These are phyloP conservation scores for Trematomus bernacchii DNA, from an alignment of 2,797 vertebrate species.

Conservation along the genomic window DNA sequence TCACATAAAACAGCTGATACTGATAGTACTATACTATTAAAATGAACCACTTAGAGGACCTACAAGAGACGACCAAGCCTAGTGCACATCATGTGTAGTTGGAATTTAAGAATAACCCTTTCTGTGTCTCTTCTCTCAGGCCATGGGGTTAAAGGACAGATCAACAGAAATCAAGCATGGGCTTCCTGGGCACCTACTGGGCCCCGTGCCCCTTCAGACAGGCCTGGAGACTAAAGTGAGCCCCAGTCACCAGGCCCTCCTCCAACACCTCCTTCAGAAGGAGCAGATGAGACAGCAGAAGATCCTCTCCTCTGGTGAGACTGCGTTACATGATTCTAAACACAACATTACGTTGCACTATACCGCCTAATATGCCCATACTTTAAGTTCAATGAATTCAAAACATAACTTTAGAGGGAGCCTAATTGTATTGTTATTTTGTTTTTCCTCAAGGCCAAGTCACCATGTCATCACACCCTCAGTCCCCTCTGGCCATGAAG, in stretches of 20 bases:
- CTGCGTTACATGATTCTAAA: background rate
- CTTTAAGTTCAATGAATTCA: background rate
- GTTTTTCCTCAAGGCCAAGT: constrained; percentile 80
- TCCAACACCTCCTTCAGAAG: constrained; percentile 97
- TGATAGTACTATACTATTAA: background rate
- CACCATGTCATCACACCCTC: constrained; percentile 90
- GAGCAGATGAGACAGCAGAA: constrained; percentile 98
- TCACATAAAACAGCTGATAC: constrained; percentile 11
- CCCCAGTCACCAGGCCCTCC: constrained; percentile 96
- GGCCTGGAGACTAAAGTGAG: constrained; percentile 93
- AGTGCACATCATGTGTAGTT: background rate
- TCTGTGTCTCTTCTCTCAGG: constrained; percentile 76
- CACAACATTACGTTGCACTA: background rate
- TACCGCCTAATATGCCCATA: background rate
- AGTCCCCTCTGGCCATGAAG: constrained; percentile 92
- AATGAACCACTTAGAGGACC: background rate
- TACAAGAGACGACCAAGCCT: background rate
- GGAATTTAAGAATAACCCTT: background rate
- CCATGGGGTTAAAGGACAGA: constrained; percentile 91
- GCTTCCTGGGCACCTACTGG: constrained; percentile 90
- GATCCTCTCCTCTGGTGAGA: constrained; percentile 92
- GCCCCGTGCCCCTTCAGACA: constrained; percentile 87
- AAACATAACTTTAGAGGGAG: background rate
- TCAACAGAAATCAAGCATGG: constrained; percentile 91
- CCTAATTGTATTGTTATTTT: background rate